Evolutionary conservation across 1,140 invertebrate species (phyloP).

Genomic region (Trissolcus basalis): DNA sequence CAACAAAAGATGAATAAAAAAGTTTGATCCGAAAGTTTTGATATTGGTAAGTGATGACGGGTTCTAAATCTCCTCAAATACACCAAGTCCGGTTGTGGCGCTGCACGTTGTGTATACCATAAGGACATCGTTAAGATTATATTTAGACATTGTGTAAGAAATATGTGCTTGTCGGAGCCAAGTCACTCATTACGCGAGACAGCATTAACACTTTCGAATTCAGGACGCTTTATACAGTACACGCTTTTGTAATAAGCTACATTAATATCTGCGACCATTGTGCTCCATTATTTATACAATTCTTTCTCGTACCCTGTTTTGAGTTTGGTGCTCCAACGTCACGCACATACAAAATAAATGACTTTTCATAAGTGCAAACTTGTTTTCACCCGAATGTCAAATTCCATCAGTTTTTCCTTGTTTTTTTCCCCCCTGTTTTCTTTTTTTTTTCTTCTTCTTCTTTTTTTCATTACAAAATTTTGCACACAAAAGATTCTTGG

Average conservation of each 20-base stretch:
- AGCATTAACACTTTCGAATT: slow-evolving; percentile 69
- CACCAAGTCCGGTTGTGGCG: slow-evolving; percentile 40
- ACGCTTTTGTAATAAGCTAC: slow-evolving; percentile 57
- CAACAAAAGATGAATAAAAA: not conserved
- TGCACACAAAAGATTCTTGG: too few species aligned
- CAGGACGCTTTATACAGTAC: slow-evolving; percentile 59
- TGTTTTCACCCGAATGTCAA: too few species aligned
- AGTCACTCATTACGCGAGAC: slow-evolving; percentile 75
- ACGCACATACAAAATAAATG: not conserved
- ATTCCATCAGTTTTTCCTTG: too few species aligned
- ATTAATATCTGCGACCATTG: slow-evolving; percentile 18
- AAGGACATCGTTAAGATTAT: slow-evolving; percentile 75
- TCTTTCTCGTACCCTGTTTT: too few species aligned
- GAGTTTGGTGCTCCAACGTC: too few species aligned
- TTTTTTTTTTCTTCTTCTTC: too few species aligned
- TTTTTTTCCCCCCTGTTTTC: too few species aligned
- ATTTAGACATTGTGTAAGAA: slow-evolving; percentile 76
- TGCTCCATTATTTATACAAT: not conserved
- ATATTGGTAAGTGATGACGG: slow-evolving; percentile 12
- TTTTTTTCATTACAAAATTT: too few species aligned
- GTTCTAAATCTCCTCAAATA: slow-evolving; percentile 54
- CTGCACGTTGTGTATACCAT: slow-evolving; percentile 60
- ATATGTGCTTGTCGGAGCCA: slow-evolving; percentile 75
- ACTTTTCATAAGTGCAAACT: too few species aligned
- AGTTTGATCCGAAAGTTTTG: not conserved